A percentile compares a stretch with the other conserved stretches of the same genome.
These are phyloP conservation scores for Poecilia gillii DNA, from an alignment of 2,797 vertebrate genomes.

Conservation along the genomic window DNA sequence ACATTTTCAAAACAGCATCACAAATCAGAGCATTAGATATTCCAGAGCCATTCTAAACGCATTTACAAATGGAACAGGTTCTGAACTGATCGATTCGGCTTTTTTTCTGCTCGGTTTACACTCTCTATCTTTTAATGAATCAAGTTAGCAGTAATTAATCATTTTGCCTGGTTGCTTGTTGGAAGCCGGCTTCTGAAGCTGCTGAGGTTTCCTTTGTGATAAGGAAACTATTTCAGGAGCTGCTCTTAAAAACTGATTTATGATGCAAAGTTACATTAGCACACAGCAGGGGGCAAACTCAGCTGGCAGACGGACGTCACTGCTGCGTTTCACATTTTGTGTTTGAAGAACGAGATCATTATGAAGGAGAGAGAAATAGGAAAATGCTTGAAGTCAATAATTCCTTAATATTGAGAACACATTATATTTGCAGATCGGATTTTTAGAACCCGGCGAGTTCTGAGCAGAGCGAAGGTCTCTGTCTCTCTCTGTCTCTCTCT, in stretches of 20 bases:
- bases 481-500: too few relatives aligned
- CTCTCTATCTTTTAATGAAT: slow-evolving; percentile 39
- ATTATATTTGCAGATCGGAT: too few relatives aligned
- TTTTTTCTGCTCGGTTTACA: slow-evolving; percentile 27
- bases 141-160: slow-evolving; percentile 29
- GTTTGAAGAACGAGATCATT: not conserved
- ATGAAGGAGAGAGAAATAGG: not conserved
- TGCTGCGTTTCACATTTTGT: not conserved
- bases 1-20: not conserved
- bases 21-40: not conserved
- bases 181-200: not conserved
- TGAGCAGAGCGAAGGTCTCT: too few relatives aligned
- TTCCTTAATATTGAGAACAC: too few relatives aligned
- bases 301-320: not conserved
- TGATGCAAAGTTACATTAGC: not conserved
- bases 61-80: not conserved
- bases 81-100: not conserved
- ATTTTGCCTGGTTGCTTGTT: not conserved
- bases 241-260: not conserved
- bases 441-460: too few relatives aligned
- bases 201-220: not conserved
- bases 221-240: not conserved
- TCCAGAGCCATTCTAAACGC: not conserved
- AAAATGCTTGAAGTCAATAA: not conserved
- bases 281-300: not conserved